A percentile compares a stretch with the other conserved stretches of the same genome.
Evolutionary conservation across 2,113 vertebrate species (phyloP).

Genomic region (Eudorcas thomsonii): DNA sequence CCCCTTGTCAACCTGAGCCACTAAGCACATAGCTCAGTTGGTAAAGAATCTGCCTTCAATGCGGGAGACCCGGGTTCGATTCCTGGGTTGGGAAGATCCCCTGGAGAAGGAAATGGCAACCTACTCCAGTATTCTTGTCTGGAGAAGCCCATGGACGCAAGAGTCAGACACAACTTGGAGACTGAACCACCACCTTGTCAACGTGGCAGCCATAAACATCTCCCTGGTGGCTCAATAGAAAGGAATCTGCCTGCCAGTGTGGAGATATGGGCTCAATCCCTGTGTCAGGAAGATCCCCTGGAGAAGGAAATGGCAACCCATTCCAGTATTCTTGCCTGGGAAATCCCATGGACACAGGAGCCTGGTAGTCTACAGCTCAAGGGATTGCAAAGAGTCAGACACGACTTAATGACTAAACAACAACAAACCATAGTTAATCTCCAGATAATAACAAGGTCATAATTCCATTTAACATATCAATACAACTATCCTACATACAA

Average conservation of each 20-base stretch:
- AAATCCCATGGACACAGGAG: background rate
- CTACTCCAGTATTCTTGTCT: background rate
- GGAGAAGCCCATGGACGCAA: background rate
- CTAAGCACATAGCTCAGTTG: background rate
- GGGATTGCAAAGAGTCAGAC: background rate
- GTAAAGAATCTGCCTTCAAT: background rate
- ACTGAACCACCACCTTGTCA: background rate
- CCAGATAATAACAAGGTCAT: background rate
- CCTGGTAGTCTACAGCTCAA: background rate
- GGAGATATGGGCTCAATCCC: rapidly evolving
- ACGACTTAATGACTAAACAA: background rate
- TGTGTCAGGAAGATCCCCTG: background rate
- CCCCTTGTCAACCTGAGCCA: background rate
- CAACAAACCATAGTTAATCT: background rate
- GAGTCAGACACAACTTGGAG: background rate
- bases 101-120: background rate
- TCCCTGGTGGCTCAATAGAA: background rate
- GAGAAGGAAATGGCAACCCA: background rate
- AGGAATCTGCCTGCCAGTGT: background rate
- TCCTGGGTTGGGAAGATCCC: background rate
- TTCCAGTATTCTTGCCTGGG: background rate
- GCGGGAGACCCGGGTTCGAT: rapidly evolving
- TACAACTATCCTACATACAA: background rate
- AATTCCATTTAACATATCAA: background rate
- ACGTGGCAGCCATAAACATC: background rate